Evolutionary conservation across 2,797 vertebrate genomes (phyloP).

Genomic region (Microctenopoma lineatum): DNA sequence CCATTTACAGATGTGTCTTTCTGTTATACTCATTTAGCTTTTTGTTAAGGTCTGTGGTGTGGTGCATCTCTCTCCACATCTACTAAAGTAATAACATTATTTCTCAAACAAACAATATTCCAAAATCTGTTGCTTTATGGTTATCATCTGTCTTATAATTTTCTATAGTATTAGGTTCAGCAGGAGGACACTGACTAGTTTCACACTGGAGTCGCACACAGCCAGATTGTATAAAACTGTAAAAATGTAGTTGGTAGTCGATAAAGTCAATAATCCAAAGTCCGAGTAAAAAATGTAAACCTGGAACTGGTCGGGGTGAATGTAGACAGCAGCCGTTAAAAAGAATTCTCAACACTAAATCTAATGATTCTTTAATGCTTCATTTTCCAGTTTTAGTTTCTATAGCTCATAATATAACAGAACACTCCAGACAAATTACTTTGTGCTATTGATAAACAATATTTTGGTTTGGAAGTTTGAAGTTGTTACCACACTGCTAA

Average conservation of each 20-base stretch:
- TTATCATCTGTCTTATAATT: not conserved
- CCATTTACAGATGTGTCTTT: not conserved
- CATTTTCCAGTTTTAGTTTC: constrained; percentile 2
- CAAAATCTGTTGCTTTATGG: constrained; percentile 3
- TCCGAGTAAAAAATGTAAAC: constrained; percentile 3
- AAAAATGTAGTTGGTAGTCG: constrained; percentile 6
- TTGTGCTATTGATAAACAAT: not conserved
- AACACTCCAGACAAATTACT: constrained; percentile 11
- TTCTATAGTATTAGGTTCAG: constrained; percentile 6
- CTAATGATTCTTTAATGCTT: constrained; percentile 3
- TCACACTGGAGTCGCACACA: constrained; percentile 45
- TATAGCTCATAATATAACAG: constrained; percentile 1
- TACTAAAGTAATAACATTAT: constrained; percentile 10
- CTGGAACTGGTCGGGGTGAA: constrained; percentile 9
- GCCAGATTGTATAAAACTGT: constrained; percentile 13
- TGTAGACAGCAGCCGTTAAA: constrained; percentile 22
- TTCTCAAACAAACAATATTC: constrained; percentile 8
- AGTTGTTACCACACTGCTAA: constrained; percentile 1
- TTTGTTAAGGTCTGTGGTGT: constrained; percentile 7
- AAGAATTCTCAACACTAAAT: constrained; percentile 7
- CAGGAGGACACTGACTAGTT: constrained; percentile 13
- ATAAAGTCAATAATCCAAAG: not conserved
- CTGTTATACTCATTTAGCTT: not conserved
- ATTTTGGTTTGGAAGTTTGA: constrained; percentile 7
- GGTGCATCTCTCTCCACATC: not conserved